Base-by-base conservation (phyloP, 2,797 vertebrate species). In the Zenarchopterus dispar region DNA sequence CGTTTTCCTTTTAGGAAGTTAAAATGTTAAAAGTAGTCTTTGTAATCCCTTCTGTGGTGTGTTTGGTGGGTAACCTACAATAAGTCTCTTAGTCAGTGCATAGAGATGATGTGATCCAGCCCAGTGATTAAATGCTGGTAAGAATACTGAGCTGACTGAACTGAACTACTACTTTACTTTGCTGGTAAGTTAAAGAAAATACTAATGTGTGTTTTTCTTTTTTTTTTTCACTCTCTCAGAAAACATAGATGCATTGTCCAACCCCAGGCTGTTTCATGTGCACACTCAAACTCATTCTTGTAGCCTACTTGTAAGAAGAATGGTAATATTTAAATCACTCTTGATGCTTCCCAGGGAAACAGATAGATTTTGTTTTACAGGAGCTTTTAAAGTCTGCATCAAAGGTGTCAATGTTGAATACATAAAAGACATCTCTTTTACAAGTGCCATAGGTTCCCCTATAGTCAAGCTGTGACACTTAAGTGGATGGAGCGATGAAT, bases 391-490 rank as follows among this genome's bases (percentile, higher is more conserved):
- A 62, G 46, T 57, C 63, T 8, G 7, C 43, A 58, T 59, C 5
- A 55, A 55, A 33, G 22, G 58, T 57, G 51, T 44, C 57, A 73
- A 45, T 21, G 28, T 52, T 8, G 13, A 19, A 21, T 22, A 54
- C 56, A 77, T 56, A 56, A 63, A 62, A 67, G 10, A 42, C 51
- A 31, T 67, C 48, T 74, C 44, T 60, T 60, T 79, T 65, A 52
- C 31, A 75, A 75, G 71, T 65, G 24, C 51, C 43, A 53, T 15
- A 8, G 31, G 47, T 17, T 66, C 28, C 22, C 78, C 54, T 58
- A 36, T 41, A 43, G 47, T 45, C 46, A 58, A 52, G 36, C 33
- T 18, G 21, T 75, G 64, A 55, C 73, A 80, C 78, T 81, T 70
- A 64, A 62, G 45, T 19, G 28, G 24, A 33, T 24, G 46, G 67